Evolutionary conservation across 2,888 invertebrate species (phyloP).

Genomic region (Orthosia gothica): DNA sequence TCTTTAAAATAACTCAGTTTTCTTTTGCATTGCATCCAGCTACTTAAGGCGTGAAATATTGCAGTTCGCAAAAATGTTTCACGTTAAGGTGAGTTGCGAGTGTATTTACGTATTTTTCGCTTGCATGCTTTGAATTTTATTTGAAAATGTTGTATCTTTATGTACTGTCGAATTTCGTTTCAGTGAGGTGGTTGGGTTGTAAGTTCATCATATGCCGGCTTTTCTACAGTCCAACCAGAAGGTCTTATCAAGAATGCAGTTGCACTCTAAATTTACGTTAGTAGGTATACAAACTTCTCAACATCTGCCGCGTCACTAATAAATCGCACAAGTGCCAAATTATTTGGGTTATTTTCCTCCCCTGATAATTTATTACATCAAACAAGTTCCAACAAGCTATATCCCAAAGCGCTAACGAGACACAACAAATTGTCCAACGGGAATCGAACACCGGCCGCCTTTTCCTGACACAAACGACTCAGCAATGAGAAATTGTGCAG

Average conservation of each 20-base stretch:
- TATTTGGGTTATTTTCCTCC: constrained; percentile 30
- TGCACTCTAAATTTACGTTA: not conserved
- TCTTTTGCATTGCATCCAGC: constrained; percentile 38
- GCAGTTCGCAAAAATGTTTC: constrained; percentile 52
- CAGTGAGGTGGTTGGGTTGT: not conserved
- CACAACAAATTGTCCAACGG: constrained; percentile 62
- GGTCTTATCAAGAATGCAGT: too few relatives aligned
- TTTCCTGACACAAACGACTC: constrained; percentile 70
- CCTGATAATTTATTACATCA: constrained; percentile 49
- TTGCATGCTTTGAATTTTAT: constrained; percentile 50
- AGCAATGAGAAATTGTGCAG: constrained; percentile 77
- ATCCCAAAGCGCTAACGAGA: constrained; percentile 57
- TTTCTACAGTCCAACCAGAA: not conserved
- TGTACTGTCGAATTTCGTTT: constrained; percentile 30
- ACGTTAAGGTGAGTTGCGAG: constrained; percentile 39
- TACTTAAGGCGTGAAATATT: constrained; percentile 62
- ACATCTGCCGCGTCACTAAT: not conserved
- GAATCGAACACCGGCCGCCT: constrained; percentile 64
- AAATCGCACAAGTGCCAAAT: constrained; percentile 27
- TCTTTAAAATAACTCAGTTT: constrained; percentile 47
- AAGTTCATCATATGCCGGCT: not conserved
- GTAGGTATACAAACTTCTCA: not conserved
- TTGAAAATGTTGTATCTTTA: constrained; percentile 36
- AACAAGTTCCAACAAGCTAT: constrained; percentile 56
- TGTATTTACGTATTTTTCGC: constrained; percentile 51